Base-by-base conservation (phyloP, 2,888 invertebrate genomes). In the Thera obeliscata region DNA sequence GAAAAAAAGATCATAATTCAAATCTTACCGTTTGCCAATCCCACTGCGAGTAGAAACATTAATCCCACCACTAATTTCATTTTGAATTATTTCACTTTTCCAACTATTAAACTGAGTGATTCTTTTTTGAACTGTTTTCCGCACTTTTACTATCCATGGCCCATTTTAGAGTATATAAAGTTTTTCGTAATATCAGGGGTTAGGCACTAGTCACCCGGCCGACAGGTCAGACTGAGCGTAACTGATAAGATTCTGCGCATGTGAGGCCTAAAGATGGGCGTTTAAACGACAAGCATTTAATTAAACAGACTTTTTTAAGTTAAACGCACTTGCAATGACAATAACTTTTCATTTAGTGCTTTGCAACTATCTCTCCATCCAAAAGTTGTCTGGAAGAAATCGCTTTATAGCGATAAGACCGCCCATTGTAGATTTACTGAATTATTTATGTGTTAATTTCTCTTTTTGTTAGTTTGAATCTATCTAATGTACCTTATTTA, bases 211-310 rank as follows among this genome's bases (percentile, higher is more conserved):
- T 70, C 71, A 67, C 67, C 69, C 68, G 72, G 69, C 72, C 66
- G 74, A 67, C 78, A 78, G 88, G 88, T 88, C 86, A 87, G 73
- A 9, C 73, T 70, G 69, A 72, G 50, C 41, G 52, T 7, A 71
- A 78, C 70, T 83, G 89, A 89, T 89, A 89, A 89, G 75, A 81
- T 86, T 88, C 86, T 86, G 89, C 89, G 89, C 89, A 88, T 85
- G 83, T 74, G 70, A 60, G 64, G 22, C 22, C 0, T 22, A 22
- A 1, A 22, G 22, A 22, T 22, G 22, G 22, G 22, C 22, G 22
- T 22, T 22, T 22, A 22, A 22, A 22, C 22, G 22, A 22, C 22
- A 22, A 22, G 22, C 22, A 22, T 22, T 22, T 22, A 22, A 22
- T 22, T 22, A 22, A 22, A 22, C 22, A 22, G 1, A 22, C 22